Percentiles rank a stretch among this genome's conserved stretches.
Evolutionary conservation across 64 coral and sea anemone genomes (phyloP).

Genomic region (Stichodactyla mertensii): DNA sequence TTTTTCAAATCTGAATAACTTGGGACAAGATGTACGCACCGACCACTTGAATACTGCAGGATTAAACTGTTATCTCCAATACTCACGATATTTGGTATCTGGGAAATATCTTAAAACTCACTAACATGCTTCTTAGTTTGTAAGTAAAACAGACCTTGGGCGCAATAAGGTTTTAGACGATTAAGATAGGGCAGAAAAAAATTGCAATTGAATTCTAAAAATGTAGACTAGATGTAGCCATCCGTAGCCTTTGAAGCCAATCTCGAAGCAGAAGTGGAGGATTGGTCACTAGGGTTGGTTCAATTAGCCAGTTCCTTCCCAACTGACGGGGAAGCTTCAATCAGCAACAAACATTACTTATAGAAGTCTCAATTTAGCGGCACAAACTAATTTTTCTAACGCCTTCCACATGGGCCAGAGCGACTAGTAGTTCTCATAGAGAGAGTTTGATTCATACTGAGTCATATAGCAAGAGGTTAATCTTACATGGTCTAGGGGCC

Average conservation of each 20-base stretch:
- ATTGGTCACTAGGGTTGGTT: background rate
- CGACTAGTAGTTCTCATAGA: too few species aligned
- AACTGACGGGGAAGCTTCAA: background rate
- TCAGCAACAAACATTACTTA: too few species aligned
- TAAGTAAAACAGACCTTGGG: too few species aligned
- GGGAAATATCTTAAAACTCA: background rate
- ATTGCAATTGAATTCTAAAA: background rate
- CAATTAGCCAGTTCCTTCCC: background rate
- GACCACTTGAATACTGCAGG: background rate
- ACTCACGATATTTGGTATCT: background rate
- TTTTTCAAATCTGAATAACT: background rate
- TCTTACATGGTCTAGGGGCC: too few species aligned
- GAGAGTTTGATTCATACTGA: too few species aligned
- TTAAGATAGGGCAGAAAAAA: background rate
- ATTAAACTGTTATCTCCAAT: background rate
- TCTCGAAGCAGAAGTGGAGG: background rate
- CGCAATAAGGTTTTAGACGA: too few species aligned
- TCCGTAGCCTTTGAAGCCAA: background rate
- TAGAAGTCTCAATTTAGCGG: too few species aligned
- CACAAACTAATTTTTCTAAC: too few species aligned
- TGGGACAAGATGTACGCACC: background rate
- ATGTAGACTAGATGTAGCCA: background rate
- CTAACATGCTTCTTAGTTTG: background rate
- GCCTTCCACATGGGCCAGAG: too few species aligned
- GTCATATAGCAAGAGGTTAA: too few species aligned